phyloP scores from a whole-genome alignment of 2,113 vertebrate genomes.

The Corydoras sp. region DNA sequence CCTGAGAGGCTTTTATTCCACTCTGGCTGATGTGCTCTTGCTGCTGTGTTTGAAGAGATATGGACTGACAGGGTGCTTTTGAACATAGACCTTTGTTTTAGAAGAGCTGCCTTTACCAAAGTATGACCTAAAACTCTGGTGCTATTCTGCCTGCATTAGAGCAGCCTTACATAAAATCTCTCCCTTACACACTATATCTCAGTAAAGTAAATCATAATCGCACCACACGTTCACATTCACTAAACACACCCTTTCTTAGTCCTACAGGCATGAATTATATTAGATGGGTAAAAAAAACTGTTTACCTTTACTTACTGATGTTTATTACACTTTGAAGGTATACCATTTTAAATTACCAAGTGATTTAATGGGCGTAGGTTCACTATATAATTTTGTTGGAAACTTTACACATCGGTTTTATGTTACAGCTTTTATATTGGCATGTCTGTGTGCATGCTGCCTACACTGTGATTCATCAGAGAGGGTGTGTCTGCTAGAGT shows the following conservation, averaged over 20 bases:
- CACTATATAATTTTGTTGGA: constrained; percentile 11
- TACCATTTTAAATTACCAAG: constrained; percentile 14
- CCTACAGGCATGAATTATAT: constrained; percentile 1
- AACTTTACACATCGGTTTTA: constrained; percentile 16
- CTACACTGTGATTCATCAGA: constrained; percentile 32
- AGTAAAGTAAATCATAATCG: too few species aligned
- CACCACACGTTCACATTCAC: constrained; percentile 14
- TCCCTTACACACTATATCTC: constrained; percentile 5
- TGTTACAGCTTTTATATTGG: constrained; percentile 19
- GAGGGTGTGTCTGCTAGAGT: constrained; percentile 18
- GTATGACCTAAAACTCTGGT: constrained; percentile 25
- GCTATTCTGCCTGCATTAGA: constrained; percentile 31
- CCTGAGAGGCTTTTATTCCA: constrained; percentile 38
- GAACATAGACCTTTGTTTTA: constrained; percentile 41
- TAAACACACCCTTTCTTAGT: constrained; percentile 7
- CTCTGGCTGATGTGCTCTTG: constrained; percentile 27
- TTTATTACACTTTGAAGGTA: constrained; percentile 18
- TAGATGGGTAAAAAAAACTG: neutral
- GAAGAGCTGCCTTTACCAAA: constrained; percentile 17
- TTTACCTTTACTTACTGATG: neutral
- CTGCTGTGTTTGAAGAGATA: constrained; percentile 25
- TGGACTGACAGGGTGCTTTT: constrained; percentile 38
- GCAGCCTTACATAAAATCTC: constrained; percentile 16
- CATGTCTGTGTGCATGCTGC: constrained; percentile 8
- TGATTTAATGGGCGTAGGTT: neutral